Conservation (phyloP, 1,140 invertebrate genomes). For the Apis dorsata region DNA sequence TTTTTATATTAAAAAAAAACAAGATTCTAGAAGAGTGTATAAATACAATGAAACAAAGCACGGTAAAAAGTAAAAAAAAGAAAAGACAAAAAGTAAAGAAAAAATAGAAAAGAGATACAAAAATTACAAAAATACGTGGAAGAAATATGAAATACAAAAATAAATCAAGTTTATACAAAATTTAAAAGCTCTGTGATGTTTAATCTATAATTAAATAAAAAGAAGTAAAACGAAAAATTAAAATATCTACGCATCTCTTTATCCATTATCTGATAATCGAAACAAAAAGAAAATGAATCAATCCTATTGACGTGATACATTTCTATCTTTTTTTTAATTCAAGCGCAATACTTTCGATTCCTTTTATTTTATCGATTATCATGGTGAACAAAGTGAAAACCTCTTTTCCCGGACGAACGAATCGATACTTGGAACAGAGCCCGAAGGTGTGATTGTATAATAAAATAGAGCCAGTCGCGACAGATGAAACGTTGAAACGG, state of each 20-base stretch:
- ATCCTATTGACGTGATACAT: not conserved
- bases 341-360: not conserved
- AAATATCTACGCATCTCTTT: not conserved
- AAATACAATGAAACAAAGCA: not conserved
- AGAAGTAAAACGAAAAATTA: not conserved
- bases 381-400: slow-evolving; percentile 5
- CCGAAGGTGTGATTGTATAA: slow-evolving; percentile 33
- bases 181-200: not conserved
- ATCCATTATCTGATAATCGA: no score
- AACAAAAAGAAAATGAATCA: no score
- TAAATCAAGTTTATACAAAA: not conserved
- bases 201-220: not conserved
- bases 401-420: not conserved
- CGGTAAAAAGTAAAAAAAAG: not conserved
- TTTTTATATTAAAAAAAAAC: not conserved
- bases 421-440: slow-evolving; percentile 13
- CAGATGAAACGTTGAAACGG: slow-evolving; percentile 32
- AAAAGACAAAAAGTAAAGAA: not conserved
- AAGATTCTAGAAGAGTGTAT: not conserved
- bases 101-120: not conserved
- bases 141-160: not conserved
- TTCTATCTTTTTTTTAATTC: not conserved
- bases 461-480: slow-evolving; percentile 26
- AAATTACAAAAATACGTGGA: no score
- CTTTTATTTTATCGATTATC: not conserved